Percentiles rank a stretch among this genome's conserved stretches.
Evolutionary conservation across 2,113 vertebrate species (phyloP).

Genomic region (Andinoacara biseriatus): DNA sequence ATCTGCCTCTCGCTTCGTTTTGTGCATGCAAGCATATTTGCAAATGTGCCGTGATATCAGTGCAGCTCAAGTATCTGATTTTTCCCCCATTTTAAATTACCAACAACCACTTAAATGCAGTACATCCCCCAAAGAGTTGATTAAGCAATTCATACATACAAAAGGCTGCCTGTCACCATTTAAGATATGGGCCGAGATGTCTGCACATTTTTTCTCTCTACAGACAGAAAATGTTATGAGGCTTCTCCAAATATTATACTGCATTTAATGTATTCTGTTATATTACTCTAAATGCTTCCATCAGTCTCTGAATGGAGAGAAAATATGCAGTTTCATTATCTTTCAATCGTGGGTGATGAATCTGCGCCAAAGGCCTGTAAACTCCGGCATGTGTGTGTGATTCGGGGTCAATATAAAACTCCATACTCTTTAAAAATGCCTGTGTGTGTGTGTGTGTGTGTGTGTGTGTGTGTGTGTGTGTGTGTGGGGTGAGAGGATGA

Average conservation of each 20-base stretch:
- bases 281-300: slow-evolving; percentile 81
- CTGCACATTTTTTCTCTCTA: slow-evolving; percentile 42
- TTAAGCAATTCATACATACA: slow-evolving; percentile 61
- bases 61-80: slow-evolving; percentile 39
- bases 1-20: slow-evolving; percentile 11
- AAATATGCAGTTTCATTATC: slow-evolving; percentile 81
- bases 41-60: slow-evolving; percentile 50
- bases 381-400: slow-evolving; percentile 54
- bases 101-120: slow-evolving; percentile 54
- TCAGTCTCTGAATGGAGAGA: slow-evolving; percentile 78
- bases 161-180: slow-evolving; percentile 58
- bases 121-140: slow-evolving; percentile 47
- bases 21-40: slow-evolving; percentile 48
- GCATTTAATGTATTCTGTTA: slow-evolving; percentile 79
- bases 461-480: slow-evolving; percentile 17
- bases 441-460: too few relatives aligned
- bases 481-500: neutral
- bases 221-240: slow-evolving; percentile 66
- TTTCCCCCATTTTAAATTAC: slow-evolving; percentile 44
- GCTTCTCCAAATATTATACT: slow-evolving; percentile 65
- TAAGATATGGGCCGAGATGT: slow-evolving; percentile 71
- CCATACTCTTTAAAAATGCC: slow-evolving; percentile 31
- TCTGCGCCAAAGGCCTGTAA: slow-evolving; percentile 78
- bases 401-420: slow-evolving; percentile 18
- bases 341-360: slow-evolving; percentile 77